Evolutionary conservation across 1,140 invertebrate genomes (phyloP).

Genomic region (Drosophila pseudoananassae): DNA sequence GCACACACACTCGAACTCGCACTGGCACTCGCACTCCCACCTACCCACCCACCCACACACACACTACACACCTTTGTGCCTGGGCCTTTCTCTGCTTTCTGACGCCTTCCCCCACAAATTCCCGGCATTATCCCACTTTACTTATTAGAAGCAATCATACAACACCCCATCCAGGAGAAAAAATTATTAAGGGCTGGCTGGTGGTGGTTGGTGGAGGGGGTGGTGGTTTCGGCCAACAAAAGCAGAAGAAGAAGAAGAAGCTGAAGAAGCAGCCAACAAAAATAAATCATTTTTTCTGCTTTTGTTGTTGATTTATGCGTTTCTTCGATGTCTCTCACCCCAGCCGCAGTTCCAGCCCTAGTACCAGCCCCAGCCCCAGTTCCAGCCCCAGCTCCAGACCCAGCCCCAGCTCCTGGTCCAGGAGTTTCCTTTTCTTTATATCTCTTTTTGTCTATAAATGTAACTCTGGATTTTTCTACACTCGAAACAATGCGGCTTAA

Average conservation of each 20-base stretch:
- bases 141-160: conserved; percentile 79
- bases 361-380: too few species aligned
- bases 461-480: conserved; percentile 7
- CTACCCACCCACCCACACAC: neutral
- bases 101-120: conserved; percentile 6
- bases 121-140: conserved; percentile 65
- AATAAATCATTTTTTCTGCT: conserved; percentile 83
- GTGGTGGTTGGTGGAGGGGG: neutral
- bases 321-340: conserved; percentile 69
- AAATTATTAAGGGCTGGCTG: neutral
- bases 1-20: conserved; percentile 16
- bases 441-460: conserved; percentile 25
- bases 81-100: conserved; percentile 6
- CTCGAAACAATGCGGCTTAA: neutral
- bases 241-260: conserved; percentile 7
- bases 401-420: too few species aligned
- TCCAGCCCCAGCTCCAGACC: too few species aligned
- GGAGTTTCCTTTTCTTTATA: neutral
- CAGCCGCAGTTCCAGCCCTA: neutral
- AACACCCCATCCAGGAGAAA: conserved; percentile 14
- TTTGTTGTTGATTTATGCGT: conserved; percentile 83
- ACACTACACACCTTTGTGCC: conserved; percentile 24
- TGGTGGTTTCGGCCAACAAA: neutral
- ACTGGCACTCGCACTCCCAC: neutral
- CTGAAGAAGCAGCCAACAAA: conserved; percentile 42